phyloP scores from a whole-genome alignment of 53 echinoderm and acorn worm species.

The Hippasteria phrygiana region DNA sequence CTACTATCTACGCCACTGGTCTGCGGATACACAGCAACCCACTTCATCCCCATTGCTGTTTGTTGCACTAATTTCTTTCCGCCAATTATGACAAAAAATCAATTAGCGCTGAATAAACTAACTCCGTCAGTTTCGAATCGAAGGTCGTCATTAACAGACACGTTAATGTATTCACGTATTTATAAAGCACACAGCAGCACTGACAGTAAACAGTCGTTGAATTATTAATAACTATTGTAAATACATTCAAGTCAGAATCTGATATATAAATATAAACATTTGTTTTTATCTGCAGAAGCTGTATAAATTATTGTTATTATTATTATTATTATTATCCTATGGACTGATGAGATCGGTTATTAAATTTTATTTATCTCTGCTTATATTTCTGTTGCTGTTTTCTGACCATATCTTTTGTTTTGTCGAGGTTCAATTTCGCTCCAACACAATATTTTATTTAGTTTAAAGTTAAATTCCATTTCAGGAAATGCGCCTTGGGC shows the following conservation, averaged over 20 bases:
- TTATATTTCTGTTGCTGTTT: conserved; percentile 27
- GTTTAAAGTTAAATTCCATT: no score
- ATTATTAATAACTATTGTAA: conserved; percentile 24
- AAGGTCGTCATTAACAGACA: not conserved
- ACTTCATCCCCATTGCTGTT: not conserved
- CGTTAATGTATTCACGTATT: conserved; percentile 10
- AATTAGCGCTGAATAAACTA: not conserved
- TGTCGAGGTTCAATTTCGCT: not conserved
- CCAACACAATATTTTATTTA: no score
- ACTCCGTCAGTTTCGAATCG: not conserved
- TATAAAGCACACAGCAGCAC: not conserved
- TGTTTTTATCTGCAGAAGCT: conserved; percentile 56
- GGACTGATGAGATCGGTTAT: conserved; percentile 55
- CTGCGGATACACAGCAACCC: not conserved
- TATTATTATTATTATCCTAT: not conserved
- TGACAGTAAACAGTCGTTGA: not conserved
- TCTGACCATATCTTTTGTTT: not conserved
- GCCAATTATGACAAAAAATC: not conserved
- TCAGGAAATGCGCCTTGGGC: no score
- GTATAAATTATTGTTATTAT: conserved; percentile 45
- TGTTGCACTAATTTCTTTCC: conserved; percentile 3
- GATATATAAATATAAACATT: conserved; percentile 41
- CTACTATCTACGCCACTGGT: not conserved
- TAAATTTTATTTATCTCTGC: conserved; percentile 58
- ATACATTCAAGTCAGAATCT: conserved; percentile 16